A percentile compares a stretch with the other conserved stretches of the same genome.
Evolutionary conservation across 2,797 vertebrate species (phyloP).

Genomic region (Champsocephalus gunnari): DNA sequence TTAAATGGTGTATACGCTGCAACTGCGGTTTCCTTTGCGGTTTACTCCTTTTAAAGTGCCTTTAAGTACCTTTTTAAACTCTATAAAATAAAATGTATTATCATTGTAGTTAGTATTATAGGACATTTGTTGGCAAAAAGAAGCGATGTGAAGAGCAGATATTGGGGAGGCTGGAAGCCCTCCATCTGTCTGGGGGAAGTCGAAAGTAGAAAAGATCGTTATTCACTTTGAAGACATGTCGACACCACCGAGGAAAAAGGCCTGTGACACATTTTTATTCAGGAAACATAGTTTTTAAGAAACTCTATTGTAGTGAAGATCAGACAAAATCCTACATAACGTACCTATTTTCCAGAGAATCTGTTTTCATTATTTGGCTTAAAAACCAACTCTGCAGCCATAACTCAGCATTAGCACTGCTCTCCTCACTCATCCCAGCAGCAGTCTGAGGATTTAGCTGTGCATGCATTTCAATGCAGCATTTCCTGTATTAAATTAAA

Average conservation of each 20-base stretch:
- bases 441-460: constrained; percentile 46
- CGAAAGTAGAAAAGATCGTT: neutral
- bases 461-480: constrained; percentile 35
- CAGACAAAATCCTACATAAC: constrained; percentile 24
- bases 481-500: constrained; percentile 51
- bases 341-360: constrained; percentile 37
- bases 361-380: constrained; percentile 51
- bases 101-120: neutral
- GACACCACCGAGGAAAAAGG: constrained; percentile 14
- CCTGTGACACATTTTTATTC: constrained; percentile 37
- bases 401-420: constrained; percentile 37
- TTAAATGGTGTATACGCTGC: no score
- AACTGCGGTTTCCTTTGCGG: no score
- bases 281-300: constrained; percentile 35
- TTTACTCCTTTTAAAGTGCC: no score
- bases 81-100: no score
- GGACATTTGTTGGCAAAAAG: neutral
- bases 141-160: constrained; percentile 23
- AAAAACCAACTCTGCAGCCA: neutral
- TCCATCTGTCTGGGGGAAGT: neutral
- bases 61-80: no score
- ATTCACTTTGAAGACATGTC: constrained; percentile 20
- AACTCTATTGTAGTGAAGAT: constrained; percentile 24
- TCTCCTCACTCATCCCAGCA: constrained; percentile 9
- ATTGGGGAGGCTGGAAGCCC: neutral